Conservation (phyloP, 2,888 invertebrate species). For the Dorcus parallelipipedus region DNA sequence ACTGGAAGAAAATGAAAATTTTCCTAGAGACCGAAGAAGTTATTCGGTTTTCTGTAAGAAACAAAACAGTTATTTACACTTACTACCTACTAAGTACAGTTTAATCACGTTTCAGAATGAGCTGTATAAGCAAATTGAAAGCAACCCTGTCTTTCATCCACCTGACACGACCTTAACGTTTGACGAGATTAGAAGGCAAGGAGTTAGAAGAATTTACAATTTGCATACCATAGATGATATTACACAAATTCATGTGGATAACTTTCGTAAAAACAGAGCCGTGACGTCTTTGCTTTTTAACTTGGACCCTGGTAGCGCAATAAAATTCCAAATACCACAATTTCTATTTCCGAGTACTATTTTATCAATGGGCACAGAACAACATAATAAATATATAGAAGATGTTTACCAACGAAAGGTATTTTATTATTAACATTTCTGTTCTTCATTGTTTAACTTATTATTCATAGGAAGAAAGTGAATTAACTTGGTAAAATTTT, state of each 20-base stretch:
- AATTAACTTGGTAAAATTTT: no score
- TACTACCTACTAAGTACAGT: not conserved
- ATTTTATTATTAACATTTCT: no score
- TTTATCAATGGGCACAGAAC: slow-evolving; percentile 59
- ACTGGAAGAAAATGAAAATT: slow-evolving; percentile 62
- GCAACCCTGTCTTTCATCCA: slow-evolving; percentile 18
- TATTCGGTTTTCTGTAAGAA: slow-evolving; percentile 51
- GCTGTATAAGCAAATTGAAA: slow-evolving; percentile 16
- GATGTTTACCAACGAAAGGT: slow-evolving; percentile 30
- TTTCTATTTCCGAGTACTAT: slow-evolving; percentile 65
- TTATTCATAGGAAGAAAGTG: no score
- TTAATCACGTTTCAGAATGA: slow-evolving; percentile 7
- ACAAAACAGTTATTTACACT: not conserved
- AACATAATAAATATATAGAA: slow-evolving; percentile 56
- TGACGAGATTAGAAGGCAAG: slow-evolving; percentile 16
- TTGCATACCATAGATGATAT: slow-evolving; percentile 8
- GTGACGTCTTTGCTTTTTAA: slow-evolving; percentile 55
- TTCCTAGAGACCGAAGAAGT: slow-evolving; percentile 54
- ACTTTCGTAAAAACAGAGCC: slow-evolving; percentile 10
- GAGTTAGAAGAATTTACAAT: slow-evolving; percentile 12
- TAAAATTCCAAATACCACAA: slow-evolving; percentile 63
- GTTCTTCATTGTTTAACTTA: not conserved
- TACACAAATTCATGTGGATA: not conserved
- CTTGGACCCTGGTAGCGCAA: slow-evolving; percentile 59
- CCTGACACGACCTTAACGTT: slow-evolving; percentile 9